phyloP scores from a whole-genome alignment of 2,888 invertebrate species.

The Rhingia campestris region DNA sequence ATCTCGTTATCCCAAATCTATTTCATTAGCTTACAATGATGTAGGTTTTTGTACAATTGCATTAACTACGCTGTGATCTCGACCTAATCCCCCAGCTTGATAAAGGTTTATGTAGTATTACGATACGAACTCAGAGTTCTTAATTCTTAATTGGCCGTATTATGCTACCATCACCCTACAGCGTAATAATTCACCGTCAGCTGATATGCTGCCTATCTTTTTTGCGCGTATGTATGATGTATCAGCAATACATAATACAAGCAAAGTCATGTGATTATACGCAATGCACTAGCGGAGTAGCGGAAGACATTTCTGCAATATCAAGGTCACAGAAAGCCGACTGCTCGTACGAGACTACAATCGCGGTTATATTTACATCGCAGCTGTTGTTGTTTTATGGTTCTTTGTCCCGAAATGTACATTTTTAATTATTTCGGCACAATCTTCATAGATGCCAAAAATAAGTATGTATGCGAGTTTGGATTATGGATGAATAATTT shows the following conservation, averaged over 20 bases:
- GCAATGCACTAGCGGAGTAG: not conserved
- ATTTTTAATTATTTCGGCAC: not conserved
- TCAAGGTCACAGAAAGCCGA: not conserved
- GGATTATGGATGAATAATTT: not conserved
- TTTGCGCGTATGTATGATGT: not conserved
- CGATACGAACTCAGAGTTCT: too few relatives aligned
- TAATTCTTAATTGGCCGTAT: too few relatives aligned
- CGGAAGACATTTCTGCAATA: constrained; percentile 2
- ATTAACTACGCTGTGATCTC: too few relatives aligned
- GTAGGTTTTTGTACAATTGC: too few relatives aligned
- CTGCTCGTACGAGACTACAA: too few relatives aligned
- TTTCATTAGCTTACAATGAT: too few relatives aligned
- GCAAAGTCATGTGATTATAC: not conserved
- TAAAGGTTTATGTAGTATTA: too few relatives aligned
- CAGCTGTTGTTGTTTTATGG: not conserved
- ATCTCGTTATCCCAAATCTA: too few relatives aligned
- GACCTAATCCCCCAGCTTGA: too few relatives aligned
- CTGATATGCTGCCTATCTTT: not conserved
- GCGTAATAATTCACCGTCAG: not conserved
- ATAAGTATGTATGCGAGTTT: not conserved
- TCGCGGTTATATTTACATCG: too few relatives aligned
- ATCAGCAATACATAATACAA: not conserved
- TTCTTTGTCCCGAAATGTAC: not conserved
- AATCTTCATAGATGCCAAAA: not conserved
- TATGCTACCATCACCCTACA: too few relatives aligned